Evolutionary conservation across 2,888 invertebrate species (phyloP).

Genomic region (Limnephilus lunatus): DNA sequence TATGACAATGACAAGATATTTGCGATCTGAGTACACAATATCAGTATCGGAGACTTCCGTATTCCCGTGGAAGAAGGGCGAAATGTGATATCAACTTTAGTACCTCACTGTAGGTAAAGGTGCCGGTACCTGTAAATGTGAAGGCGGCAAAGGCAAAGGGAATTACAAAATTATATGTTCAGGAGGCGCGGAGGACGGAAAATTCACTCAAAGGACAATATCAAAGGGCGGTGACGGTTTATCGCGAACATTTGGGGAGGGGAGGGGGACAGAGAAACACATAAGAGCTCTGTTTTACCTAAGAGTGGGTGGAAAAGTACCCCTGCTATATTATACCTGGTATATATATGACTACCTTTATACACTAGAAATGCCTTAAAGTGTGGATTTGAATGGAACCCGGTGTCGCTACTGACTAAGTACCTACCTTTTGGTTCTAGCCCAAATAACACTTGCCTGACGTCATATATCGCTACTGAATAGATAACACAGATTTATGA

Average conservation of each 20-base stretch:
- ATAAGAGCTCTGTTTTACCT: slow-evolving; percentile 3
- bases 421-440: too few species aligned
- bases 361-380: background rate
- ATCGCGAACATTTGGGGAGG: background rate
- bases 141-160: slow-evolving; percentile 53
- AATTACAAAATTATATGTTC: slow-evolving; percentile 56
- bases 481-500: too few species aligned
- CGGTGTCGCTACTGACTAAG: too few species aligned
- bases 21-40: too few species aligned
- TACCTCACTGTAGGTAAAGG: background rate
- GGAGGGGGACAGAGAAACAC: slow-evolving; percentile 41
- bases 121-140: background rate
- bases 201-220: slow-evolving; percentile 49
- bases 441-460: too few species aligned
- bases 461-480: too few species aligned
- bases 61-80: too few species aligned
- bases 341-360: background rate
- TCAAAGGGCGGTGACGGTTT: slow-evolving; percentile 38
- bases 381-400: background rate
- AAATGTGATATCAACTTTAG: background rate
- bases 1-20: too few species aligned
- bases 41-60: too few species aligned
- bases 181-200: slow-evolving; percentile 36
- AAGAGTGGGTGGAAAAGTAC: background rate
- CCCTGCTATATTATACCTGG: background rate